A percentile compares a stretch with the other conserved stretches of the same genome.
Conservation (phyloP, 2,888 invertebrate genomes). For the Prostheceraeus crozeri region DNA sequence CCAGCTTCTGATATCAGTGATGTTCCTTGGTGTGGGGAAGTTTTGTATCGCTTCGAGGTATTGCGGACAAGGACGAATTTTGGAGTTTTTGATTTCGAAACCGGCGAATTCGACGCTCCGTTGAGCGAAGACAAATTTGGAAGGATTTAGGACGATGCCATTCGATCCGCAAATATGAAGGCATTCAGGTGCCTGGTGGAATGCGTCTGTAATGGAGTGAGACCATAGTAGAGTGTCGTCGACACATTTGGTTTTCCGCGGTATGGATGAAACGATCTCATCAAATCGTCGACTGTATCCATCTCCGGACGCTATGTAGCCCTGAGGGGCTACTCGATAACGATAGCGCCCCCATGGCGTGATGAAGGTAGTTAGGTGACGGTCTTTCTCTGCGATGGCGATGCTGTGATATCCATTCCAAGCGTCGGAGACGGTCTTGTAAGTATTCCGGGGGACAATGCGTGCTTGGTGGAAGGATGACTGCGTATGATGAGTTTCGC, state of each 20-base stretch:
- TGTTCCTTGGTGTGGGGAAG: conserved; percentile 26
- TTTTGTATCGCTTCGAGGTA: conserved; percentile 41
- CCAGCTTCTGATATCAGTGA: conserved; percentile 40
- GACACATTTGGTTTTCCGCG: conserved; percentile 31
- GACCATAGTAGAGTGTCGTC: conserved; percentile 42
- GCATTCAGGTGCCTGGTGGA: conserved; percentile 41
- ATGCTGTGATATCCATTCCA: conserved; percentile 33
- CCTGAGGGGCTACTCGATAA: conserved; percentile 2
- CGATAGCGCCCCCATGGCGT: conserved; percentile 15
- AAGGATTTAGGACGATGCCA: conserved; percentile 40
- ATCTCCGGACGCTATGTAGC: conserved; percentile 29
- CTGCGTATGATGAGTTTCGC: conserved; percentile 34
- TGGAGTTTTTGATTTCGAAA: conserved; percentile 35
- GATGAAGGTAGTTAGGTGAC: conserved; percentile 42
- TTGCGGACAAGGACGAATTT: conserved; percentile 41
- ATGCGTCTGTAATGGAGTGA: conserved; percentile 39
- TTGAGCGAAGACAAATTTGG: conserved; percentile 39
- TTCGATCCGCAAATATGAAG: conserved; percentile 40
- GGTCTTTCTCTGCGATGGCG: conserved; percentile 35
- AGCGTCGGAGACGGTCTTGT: conserved; percentile 18
- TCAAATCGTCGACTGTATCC: conserved; percentile 22
- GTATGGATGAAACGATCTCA: conserved; percentile 15
- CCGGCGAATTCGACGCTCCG: conserved; percentile 40
- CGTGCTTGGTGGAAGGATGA: conserved; percentile 30
- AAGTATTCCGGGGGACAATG: conserved; percentile 15